A percentile compares a stretch with the other conserved stretches of the same genome.
These are phyloP conservation scores for Drosophila sucinea DNA, from an alignment of 1,140 invertebrate species.

Conservation along the genomic window DNA sequence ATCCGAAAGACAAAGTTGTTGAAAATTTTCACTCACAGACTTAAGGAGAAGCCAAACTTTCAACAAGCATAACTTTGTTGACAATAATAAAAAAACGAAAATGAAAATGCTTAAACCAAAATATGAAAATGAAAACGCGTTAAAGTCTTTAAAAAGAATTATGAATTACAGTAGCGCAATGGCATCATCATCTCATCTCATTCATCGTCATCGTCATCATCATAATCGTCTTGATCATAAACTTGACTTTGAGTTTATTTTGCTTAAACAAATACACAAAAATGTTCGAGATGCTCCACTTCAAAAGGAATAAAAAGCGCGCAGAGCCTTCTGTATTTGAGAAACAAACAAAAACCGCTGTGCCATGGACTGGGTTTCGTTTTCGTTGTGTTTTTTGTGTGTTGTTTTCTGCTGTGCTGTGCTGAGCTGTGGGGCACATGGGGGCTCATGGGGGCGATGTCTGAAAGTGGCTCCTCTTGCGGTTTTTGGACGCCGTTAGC, in stretches of 20 bases:
- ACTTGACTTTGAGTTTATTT: constrained; percentile 52
- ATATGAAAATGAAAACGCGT: constrained; percentile 59
- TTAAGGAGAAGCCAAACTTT: constrained; percentile 29
- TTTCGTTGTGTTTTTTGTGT: constrained; percentile 14
- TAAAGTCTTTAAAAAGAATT: constrained; percentile 73
- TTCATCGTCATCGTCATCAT: background rate
- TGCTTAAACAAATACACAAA: constrained; percentile 41
- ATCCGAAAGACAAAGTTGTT: constrained; percentile 38
- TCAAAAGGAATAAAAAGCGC: constrained; percentile 72
- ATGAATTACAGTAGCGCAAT: constrained; percentile 34
- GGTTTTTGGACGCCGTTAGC: constrained; percentile 44
- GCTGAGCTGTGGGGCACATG: too few species aligned
- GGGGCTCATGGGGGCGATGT: background rate
- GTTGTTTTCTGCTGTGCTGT: background rate
- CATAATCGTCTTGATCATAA: constrained; percentile 37
- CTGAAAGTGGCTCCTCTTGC: constrained; percentile 46
- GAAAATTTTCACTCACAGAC: constrained; percentile 45
- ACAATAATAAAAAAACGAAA: constrained; percentile 59
- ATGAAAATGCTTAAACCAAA: constrained; percentile 39
- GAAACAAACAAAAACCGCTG: constrained; percentile 57
- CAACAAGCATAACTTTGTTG: constrained; percentile 25
- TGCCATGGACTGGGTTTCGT: constrained; percentile 26
- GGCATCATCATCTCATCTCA: constrained; percentile 10
- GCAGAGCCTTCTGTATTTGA: constrained; percentile 46
- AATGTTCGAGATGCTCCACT: constrained; percentile 43